Conservation (phyloP, 2,888 invertebrate species). For the Halictus ligatus region DNA sequence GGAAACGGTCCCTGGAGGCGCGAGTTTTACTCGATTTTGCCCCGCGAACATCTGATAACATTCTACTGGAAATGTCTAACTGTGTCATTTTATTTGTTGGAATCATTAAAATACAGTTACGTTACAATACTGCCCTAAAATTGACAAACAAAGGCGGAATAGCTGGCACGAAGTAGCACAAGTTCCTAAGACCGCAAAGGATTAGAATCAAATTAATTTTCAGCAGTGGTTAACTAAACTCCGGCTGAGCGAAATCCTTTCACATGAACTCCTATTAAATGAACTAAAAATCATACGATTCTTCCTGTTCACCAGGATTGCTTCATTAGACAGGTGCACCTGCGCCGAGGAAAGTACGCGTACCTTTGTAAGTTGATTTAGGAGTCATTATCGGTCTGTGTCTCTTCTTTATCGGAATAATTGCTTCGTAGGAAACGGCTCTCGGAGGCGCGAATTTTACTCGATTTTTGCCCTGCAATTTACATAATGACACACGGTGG, state of each 20-base stretch:
- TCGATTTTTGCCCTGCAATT: background rate
- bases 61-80: no score
- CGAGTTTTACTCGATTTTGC: background rate
- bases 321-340: constrained; percentile 72
- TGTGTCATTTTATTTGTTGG: no score
- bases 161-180: no score
- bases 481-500: constrained; percentile 8
- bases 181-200: no score
- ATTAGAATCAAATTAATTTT: no score
- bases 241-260: no score
- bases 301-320: constrained; percentile 62
- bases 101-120: no score
- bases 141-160: no score
- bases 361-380: constrained; percentile 23
- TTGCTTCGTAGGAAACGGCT: background rate
- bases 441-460: background rate
- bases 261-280: no score
- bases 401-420: constrained; percentile 16
- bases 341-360: constrained; percentile 34
- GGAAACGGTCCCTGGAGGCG: background rate
- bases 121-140: no score
- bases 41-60: background rate
- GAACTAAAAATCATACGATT: no score
- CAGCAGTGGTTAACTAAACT: no score
- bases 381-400: constrained; percentile 31